Evolutionary conservation across 2,113 vertebrate species (phyloP), one percentile per base, ranked within the genome.

Genomic region (Calidris pygmaea): DNA sequence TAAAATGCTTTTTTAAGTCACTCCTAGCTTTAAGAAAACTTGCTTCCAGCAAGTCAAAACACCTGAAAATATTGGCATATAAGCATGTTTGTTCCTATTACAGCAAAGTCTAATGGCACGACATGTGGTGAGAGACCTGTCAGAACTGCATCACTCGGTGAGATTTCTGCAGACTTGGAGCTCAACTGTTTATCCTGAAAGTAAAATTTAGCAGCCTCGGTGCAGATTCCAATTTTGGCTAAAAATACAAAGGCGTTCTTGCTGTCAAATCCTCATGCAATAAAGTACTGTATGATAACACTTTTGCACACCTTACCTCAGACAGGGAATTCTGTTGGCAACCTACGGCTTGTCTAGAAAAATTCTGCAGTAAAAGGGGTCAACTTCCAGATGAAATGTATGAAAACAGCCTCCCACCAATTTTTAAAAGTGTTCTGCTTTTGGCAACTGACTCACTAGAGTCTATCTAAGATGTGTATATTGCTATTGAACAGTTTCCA

Each of bases 161-260:
- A 67, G 56, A 78, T n/a, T 89, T 84, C 80, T 92, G 85, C 60
- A 90, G 90, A 55, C 43, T 45, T 75, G 39, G 52, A 94, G 48
- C 52, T 89, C 65, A 81, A 9, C 27, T 94, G 32, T 81, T 94
- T 86, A 74, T 88, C 90, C 65, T 78, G 65, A 80, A 92, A 81
- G 60, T n/a, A 84, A 86, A 86, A 94, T 84, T 43, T 59, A 93
- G 59, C 75, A 93, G 60, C 32, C 52, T 71, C 56, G 26, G 21
- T n/a, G 65, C 59, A 71, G 65, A 29, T 72, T 92, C 52, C 65
- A 86, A 50, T 74, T 79, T 82, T 70, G 55, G 47, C 71, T 90
- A 73, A 91, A 95, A 89, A 65, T 53, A 48, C 0, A 7, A 63
- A 58, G 60, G 16, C 1, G 8, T 23, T 84, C 55, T 80, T 90